Evolutionary conservation across 2,888 invertebrate genomes (phyloP), one percentile per base, ranked within the genome.

Genomic region (Hyposoter didymator): DNA sequence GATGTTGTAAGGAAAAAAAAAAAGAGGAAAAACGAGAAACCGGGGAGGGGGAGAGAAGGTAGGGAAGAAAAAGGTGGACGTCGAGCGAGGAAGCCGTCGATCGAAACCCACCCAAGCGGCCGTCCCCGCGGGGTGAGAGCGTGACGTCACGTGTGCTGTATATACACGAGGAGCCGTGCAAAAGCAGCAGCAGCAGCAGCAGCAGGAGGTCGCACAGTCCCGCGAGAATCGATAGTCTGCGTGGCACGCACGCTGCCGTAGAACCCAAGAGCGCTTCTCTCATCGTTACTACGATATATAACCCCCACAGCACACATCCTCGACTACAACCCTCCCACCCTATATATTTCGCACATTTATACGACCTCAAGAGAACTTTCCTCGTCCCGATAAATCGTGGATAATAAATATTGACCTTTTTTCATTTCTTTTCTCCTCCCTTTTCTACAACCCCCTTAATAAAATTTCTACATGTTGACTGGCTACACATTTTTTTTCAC

Each of bases 171-270:
- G 73, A 66, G 73, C 73, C 80, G 80, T 80, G 80, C 80, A 80
- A 74, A 89, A 87, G 84, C 84, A 85, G 55, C 55, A 59, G 85
- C 39, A 39, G 80, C 80, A 87, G 84, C 84, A 85, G 55, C 55
- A 59, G 85, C 82, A 84, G 85, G 85, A 87, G 86, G 89, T 78
- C 82, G 84, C 86, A 87, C 88, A 88, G 87, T 88, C 89, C 89
- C 90, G 90, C 90, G 89, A 88, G 91, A 92, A 93, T 93, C 93
- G 93, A 93, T 93, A 93, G 91, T 89, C 91, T 91, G 92, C 92
- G 92, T 93, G 91, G 81, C 90, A 93, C 90, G 90, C 92, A 90
- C 89, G 88, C 89, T 85, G 82, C 82, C 85, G 85, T 82, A 85
- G 82, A 84, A 74, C 78, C 55, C 82, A 69, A 82, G 84, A 78